Percentiles rank a stretch among this genome's conserved stretches.
Evolutionary conservation across 2,888 invertebrate species (phyloP).

Genomic region (Ectemnius cavifrons): DNA sequence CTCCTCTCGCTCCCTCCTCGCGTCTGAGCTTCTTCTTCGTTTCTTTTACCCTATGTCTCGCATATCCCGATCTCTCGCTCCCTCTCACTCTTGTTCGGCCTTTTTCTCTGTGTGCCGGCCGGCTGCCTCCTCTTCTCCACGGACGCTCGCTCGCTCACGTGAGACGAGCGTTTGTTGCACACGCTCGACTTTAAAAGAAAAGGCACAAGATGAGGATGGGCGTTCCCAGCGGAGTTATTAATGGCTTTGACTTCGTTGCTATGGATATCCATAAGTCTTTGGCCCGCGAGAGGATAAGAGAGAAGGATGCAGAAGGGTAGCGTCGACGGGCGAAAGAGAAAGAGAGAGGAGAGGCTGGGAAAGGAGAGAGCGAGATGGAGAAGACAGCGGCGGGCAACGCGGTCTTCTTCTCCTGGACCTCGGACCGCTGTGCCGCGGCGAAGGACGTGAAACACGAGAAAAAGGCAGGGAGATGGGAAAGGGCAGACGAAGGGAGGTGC

Average conservation of each 20-base stretch:
- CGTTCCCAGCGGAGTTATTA: constrained; percentile 77
- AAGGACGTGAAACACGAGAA: constrained; percentile 62
- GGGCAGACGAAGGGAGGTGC: constrained; percentile 36
- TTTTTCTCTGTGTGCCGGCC: constrained; percentile 5
- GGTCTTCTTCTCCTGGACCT: constrained; percentile 51
- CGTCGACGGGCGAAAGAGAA: constrained; percentile 22
- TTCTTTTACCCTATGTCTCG: constrained; percentile 20
- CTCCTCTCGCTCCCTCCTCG: constrained; percentile 42
- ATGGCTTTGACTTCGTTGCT: constrained; percentile 78
- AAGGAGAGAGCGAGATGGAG: constrained; percentile 29
- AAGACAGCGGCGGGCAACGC: constrained; percentile 45
- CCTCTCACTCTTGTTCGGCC: constrained; percentile 2
- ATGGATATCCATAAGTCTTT: constrained; percentile 78
- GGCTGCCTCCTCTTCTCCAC: no score
- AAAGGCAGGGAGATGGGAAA: constrained; percentile 58
- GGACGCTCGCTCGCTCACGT: constrained; percentile 46
- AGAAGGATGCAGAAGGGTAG: constrained; percentile 17
- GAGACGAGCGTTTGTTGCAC: constrained; percentile 67
- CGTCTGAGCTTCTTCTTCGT: constrained; percentile 8
- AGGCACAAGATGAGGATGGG: constrained; percentile 77
- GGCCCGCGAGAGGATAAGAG: constrained; percentile 58
- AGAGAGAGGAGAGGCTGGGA: constrained; percentile 17
- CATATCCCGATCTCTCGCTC: constrained; percentile 17
- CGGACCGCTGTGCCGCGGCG: constrained; percentile 55
- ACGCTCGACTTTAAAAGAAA: constrained; percentile 76